Conservation (phyloP, 37 sponge, comb jelly and placozoan genomes). For the Petrosia ficiformis region DNA sequence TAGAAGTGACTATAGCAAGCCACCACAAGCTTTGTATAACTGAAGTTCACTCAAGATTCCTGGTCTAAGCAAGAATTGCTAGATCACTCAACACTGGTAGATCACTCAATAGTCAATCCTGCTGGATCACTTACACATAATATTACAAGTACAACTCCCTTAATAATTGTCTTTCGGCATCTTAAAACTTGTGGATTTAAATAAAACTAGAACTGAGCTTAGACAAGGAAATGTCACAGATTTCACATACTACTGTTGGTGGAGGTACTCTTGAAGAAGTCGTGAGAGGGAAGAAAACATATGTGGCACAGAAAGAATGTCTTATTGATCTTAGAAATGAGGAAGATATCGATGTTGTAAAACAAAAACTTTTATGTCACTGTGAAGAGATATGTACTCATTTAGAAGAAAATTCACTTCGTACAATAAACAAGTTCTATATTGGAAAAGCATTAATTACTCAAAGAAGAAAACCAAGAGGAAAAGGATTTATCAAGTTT, state of each 20-base stretch:
- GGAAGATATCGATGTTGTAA: neutral
- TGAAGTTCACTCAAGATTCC: no score
- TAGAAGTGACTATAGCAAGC: no score
- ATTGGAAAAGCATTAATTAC: neutral
- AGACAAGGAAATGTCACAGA: constrained; percentile 4
- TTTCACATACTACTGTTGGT: constrained; percentile 24
- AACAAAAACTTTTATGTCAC: neutral
- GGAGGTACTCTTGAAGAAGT: neutral
- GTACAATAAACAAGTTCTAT: constrained; percentile 1
- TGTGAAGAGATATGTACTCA: neutral
- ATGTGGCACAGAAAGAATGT: neutral
- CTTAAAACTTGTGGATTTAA: neutral
- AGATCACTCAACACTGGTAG: no score
- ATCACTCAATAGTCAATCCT: no score
- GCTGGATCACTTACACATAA: no score
- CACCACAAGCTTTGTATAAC: no score
- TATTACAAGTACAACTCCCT: no score
- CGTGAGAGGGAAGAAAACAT: no score
- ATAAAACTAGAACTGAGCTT: neutral
- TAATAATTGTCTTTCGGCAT: neutral
- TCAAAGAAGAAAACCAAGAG: neutral
- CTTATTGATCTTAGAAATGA: neutral
- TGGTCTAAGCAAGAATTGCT: no score
- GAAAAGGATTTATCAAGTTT: neutral
- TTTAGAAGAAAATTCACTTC: neutral